Evolutionary conservation across 1,140 invertebrate genomes (phyloP).

Genomic region (Formica exsecta): DNA sequence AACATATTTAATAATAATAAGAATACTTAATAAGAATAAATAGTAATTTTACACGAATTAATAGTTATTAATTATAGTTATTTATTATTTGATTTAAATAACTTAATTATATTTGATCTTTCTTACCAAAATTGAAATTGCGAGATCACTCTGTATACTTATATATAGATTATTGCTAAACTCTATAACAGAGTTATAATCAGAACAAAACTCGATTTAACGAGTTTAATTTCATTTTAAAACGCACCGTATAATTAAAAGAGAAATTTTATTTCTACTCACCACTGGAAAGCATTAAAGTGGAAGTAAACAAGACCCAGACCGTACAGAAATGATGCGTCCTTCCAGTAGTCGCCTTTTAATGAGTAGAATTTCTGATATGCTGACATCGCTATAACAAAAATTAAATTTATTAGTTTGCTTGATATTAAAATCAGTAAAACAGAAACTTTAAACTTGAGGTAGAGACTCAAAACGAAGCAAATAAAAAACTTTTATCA

Average conservation of each 20-base stretch:
- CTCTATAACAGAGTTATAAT: not conserved
- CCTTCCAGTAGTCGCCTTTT: constrained; percentile 95
- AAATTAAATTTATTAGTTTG: constrained; percentile 10
- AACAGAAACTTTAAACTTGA: not conserved
- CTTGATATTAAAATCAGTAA: not conserved
- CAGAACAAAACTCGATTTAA: too few species aligned
- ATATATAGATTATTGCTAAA: not conserved
- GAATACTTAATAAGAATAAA: not conserved
- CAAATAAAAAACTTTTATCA: not conserved
- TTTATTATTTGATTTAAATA: not conserved
- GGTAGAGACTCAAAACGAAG: not conserved
- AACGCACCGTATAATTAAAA: not conserved
- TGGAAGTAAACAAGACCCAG: constrained; percentile 98
- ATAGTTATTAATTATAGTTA: not conserved
- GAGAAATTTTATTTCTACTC: constrained; percentile 86
- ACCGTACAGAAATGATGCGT: constrained; percentile 96
- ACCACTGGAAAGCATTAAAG: constrained; percentile 98
- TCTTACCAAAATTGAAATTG: not conserved
- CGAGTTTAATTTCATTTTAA: too few species aligned
- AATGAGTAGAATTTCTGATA: constrained; percentile 96
- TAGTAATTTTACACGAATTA: not conserved
- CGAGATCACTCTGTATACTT: not conserved
- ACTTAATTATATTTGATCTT: not conserved
- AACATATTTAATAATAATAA: not conserved
- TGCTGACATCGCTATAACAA: constrained; percentile 93